Base-by-base conservation (phyloP, 1,140 invertebrate genomes). In the Heliothis subflexa region DNA sequence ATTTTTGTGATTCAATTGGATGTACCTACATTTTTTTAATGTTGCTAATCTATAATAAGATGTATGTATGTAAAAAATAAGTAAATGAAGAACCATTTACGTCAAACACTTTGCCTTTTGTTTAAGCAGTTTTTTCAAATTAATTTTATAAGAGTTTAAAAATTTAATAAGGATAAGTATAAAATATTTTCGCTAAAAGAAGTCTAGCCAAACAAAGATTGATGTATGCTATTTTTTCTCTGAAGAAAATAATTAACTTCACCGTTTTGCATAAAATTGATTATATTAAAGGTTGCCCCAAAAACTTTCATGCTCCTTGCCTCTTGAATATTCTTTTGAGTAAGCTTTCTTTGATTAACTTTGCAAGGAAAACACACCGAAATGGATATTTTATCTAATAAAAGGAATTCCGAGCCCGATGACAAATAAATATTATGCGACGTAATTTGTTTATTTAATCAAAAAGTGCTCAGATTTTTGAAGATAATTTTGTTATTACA, bases 181-280 rank as follows among this genome's bases (percentile, higher is more conserved):
- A 40, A 9, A 4, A 7, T 40, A 9, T 40, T 40, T 40, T 9
- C 9, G 0, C 5, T 0, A 16, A n/a, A n/a, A 12, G 18, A 11
- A 57, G 7, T 3, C 3, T 14, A 12, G 40, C 13, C 25, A n/a
- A 40, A 47, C 13, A 21, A 5, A 21, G 54, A n/a, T 68, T 52
- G 66, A 2, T 21, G 47, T 73, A 33, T 57, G n/a, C 18, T 47
- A 28, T 74, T 57, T 77, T 78, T 25, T 55, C 52, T 49, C 47
- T 12, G 61, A 81, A 74, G 72, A 81, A 54, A 75, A 66, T 81
- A 81, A 78, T 81, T 74, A 80, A 72, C 47, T 78, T 57, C 21
- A 78, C 13, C 47, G 72, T 82, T 91, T 90, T 90, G 86, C 89
- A 92, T 92, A 91, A 87, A 91, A 92, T 91, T 90, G 89, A 88